A percentile compares a stretch with the other conserved stretches of the same genome.
These are phyloP conservation scores for Lasioglossum vierecki DNA, from an alignment of 2,888 invertebrate species.

Conservation along the genomic window DNA sequence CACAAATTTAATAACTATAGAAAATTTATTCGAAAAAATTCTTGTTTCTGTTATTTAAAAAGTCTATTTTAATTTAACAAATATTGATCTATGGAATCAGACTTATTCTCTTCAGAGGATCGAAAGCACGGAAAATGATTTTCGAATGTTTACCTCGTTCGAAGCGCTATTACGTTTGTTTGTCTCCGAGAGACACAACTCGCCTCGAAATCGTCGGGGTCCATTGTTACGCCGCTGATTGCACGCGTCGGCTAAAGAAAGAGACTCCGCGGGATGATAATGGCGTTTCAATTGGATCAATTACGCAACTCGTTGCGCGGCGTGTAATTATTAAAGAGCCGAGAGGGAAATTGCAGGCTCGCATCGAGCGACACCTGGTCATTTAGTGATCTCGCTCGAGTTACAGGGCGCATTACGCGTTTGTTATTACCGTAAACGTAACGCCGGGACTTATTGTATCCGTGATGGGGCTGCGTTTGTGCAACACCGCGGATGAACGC, in stretches of 20 bases:
- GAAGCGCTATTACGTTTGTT: not conserved
- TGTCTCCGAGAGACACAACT: not conserved
- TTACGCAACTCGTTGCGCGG: slow-evolving; percentile 58
- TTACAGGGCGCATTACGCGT: slow-evolving; percentile 37
- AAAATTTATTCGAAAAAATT: not conserved
- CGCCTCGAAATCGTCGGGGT: not conserved
- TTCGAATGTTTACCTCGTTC: not conserved
- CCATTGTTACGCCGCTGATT: not conserved
- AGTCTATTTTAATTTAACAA: not conserved
- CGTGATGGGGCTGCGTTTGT: not conserved
- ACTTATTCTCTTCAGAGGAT: not conserved
- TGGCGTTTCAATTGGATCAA: slow-evolving; percentile 31
- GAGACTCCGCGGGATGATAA: slow-evolving; percentile 24
- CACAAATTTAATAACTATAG: too few relatives aligned
- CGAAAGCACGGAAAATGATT: not conserved
- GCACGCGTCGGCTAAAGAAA: not conserved
- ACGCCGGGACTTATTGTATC: slow-evolving; percentile 17
- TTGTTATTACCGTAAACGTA: slow-evolving; percentile 50
- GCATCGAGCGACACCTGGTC: slow-evolving; percentile 29
- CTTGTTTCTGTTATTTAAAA: not conserved
- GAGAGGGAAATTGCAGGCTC: slow-evolving; percentile 42
- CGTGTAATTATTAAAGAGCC: slow-evolving; percentile 58
- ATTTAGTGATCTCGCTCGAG: slow-evolving; percentile 41
- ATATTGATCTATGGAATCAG: not conserved
- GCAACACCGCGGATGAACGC: not conserved